Evolutionary conservation across 2,888 invertebrate genomes (phyloP), one percentile per base, ranked within the genome.

Genomic region (Nyleta sp.): DNA sequence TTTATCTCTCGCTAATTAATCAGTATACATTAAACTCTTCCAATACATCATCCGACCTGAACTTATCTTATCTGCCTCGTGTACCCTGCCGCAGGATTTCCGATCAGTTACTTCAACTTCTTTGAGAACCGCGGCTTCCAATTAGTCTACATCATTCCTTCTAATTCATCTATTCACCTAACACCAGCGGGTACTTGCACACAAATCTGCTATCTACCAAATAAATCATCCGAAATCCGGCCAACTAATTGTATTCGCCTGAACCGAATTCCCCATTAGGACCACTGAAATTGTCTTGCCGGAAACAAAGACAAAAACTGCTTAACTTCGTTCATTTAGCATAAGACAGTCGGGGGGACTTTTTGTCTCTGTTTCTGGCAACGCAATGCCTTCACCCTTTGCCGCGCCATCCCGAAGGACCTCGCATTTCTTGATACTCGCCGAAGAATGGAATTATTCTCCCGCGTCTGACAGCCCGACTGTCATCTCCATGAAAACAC

Each of bases 1-100:
- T 53, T 62, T 62, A 62, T 57, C 48, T 57, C 7, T 0, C 18
- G 20, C 48, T 64, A 64, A 72, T 72, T 64, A 46, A 64, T 64
- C 40, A 48, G 22, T 44, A 50, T 6, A 50, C 50, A 40, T 57
- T 38, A 48, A 68, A 57, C 55, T 55, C 20, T 15, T 38, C 28
- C 57, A 24, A 48, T 68, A 31, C 57, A 68, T 57, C 68, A 50
- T 57, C 57, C 35, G 24, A 40, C 1, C 18, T 18, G n/a, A 46
- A 35, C 46, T 38, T 53, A 17, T 53, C 42, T 55, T 31, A 28
- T 46, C 46, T 18, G 10, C 20, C 13, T 44, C 5, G 6, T 10
- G 5, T 11, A 11, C 2, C n/a, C 10, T 6, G n/a, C 17, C 33
- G 13, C 40, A 4, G 7, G 13, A 40, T 53, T 44, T 22, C 35